These are phyloP conservation scores for Elaphurus davidianus DNA, from an alignment of 2,113 vertebrate genomes.

Conservation along the genomic window DNA sequence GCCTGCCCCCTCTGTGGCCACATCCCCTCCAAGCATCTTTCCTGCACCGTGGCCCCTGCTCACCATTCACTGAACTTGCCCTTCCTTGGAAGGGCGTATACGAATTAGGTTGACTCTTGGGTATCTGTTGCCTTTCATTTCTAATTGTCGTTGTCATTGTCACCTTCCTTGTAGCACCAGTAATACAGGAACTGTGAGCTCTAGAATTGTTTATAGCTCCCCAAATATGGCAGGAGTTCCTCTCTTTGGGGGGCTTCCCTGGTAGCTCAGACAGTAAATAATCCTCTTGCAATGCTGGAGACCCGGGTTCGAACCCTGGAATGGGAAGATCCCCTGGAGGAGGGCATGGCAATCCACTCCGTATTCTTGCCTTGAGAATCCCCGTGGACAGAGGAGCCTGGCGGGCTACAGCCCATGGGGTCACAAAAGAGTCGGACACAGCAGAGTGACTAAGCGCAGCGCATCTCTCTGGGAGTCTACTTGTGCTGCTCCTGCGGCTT, in stretches of 20 bases:
- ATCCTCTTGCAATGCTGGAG: background rate
- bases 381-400: background rate
- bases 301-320: background rate
- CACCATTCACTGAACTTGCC: background rate
- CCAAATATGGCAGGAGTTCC: background rate
- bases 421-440: background rate
- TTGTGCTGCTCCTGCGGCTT: background rate
- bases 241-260: background rate
- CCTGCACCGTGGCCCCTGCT: accelerated
- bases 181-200: background rate
- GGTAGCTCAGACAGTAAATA: background rate
- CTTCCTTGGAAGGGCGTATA: background rate
- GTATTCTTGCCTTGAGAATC: background rate
- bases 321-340: background rate
- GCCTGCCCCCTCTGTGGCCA: background rate
- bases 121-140: background rate
- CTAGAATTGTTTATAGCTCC: background rate
- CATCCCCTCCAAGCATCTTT: background rate
- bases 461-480: background rate
- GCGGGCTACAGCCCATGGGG: accelerated
- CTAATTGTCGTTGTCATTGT: background rate
- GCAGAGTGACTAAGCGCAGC: background rate
- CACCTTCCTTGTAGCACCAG: background rate
- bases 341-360: background rate
- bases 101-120: background rate